Percentiles rank a stretch among this genome's conserved stretches.
Conservation (phyloP, 2,888 invertebrate species). For the Brachyptera putata region DNA sequence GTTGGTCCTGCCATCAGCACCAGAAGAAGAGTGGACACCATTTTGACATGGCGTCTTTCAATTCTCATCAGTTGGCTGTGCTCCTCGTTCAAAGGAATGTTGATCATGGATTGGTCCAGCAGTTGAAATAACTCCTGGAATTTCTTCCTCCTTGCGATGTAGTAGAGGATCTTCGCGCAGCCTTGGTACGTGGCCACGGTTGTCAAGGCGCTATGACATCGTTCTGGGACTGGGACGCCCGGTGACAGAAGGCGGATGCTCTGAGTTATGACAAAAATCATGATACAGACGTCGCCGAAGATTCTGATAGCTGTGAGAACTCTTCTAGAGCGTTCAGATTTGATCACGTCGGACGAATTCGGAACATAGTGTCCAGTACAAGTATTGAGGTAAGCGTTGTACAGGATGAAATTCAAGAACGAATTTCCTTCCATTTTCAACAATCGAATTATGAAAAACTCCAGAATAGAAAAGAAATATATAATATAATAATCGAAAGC, state of each 20-base stretch:
- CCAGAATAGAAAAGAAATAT: no score
- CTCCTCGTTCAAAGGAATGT: not conserved
- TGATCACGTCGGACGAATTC: not conserved
- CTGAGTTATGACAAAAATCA: not conserved
- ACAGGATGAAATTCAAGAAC: no score
- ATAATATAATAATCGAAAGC: no score
- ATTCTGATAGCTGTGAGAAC: not conserved
- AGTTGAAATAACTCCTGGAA: not conserved
- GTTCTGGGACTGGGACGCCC: not conserved
- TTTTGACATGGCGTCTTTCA: not conserved
- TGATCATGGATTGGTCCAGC: not conserved
- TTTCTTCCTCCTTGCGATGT: not conserved
- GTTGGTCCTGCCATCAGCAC: not conserved
- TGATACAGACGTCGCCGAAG: not conserved
- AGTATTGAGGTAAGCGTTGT: not conserved
- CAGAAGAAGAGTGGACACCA: not conserved
- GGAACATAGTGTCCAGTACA: not conserved
- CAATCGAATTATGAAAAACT: no score
- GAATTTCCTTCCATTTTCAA: no score
- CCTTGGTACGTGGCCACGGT: slow-evolving; percentile 15
- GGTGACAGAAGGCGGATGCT: slow-evolving; percentile 8
- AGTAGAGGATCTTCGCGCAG: not conserved
- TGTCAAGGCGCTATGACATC: slow-evolving; percentile 5
- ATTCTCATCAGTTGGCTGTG: not conserved
- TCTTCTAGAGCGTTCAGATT: not conserved